A percentile compares a stretch with the other conserved stretches of the same genome.
Evolutionary conservation across 2,113 vertebrate species (phyloP).

Genomic region (Bambusicola thoracicus): DNA sequence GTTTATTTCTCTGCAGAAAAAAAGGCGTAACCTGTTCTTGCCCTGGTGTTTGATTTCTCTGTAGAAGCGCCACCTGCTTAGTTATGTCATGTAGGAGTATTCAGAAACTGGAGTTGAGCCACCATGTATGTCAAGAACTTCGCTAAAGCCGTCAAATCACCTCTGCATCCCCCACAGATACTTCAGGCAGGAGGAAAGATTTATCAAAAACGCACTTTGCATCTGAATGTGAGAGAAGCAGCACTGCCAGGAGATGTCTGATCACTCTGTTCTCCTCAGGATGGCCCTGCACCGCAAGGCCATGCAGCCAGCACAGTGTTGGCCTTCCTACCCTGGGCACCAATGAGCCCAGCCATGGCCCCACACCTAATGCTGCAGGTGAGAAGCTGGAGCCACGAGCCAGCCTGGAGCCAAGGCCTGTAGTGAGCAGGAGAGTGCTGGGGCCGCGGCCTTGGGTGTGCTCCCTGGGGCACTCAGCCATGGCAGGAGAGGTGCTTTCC

Average conservation of each 20-base stretch:
- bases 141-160: background rate
- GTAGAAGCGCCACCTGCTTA: background rate
- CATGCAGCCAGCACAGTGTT: background rate
- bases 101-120: background rate
- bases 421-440: background rate
- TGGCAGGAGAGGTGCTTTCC: background rate
- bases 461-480: rapidly evolving
- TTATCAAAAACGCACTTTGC: background rate
- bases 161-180: background rate
- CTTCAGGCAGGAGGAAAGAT: too few relatives aligned
- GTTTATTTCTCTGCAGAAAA: background rate
- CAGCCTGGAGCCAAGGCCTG: background rate
- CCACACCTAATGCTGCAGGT: background rate
- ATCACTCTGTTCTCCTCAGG: background rate
- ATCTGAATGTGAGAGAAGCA: background rate
- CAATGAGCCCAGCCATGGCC: background rate
- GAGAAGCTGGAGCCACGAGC: background rate
- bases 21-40: background rate
- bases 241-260: background rate
- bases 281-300: too few relatives aligned
- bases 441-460: background rate
- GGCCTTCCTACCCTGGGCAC: background rate
- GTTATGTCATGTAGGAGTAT: background rate
- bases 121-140: too few relatives aligned
- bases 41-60: background rate